Evolutionary conservation across 1,140 invertebrate species (phyloP).

Genomic region (Euglossa dilemma): DNA sequence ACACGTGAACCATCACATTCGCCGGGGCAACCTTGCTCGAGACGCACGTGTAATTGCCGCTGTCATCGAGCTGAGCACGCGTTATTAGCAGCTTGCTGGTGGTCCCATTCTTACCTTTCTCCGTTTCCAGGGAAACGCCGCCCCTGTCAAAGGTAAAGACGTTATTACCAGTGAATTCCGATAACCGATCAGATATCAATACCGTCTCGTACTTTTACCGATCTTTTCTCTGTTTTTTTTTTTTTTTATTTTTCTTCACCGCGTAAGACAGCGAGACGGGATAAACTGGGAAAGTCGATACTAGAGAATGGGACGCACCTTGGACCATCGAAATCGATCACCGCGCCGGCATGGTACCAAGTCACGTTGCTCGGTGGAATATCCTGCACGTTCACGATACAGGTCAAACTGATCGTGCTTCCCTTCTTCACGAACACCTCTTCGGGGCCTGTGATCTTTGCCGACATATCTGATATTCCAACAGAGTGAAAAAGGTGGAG

Average conservation of each 20-base stretch:
- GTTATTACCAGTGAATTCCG: conserved; percentile 30
- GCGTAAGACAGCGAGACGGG: not conserved
- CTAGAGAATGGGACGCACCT: conserved; percentile 67
- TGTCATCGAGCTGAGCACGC: conserved; percentile 90
- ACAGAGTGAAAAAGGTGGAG: not conserved
- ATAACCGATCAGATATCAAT: not conserved
- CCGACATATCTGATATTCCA: conserved; percentile 87
- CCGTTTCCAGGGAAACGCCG: conserved; percentile 94
- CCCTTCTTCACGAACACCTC: conserved; percentile 94
- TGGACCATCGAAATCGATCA: conserved; percentile 93
- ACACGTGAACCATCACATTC: conserved; percentile 92
- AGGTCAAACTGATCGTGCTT: conserved; percentile 93
- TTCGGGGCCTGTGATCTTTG: conserved; percentile 90
- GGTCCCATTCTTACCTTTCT: conserved; percentile 92
- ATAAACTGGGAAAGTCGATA: not conserved
- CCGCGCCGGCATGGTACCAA: conserved; percentile 90
- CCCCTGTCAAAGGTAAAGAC: conserved; percentile 80
- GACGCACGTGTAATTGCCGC: conserved; percentile 93
- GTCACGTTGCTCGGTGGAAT: conserved; percentile 88
- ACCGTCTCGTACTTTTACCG: not conserved
- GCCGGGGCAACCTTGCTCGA: conserved; percentile 93
- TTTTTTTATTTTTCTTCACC: not conserved
- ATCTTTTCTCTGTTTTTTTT: not conserved
- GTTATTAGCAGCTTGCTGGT: conserved; percentile 94
- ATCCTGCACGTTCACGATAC: conserved; percentile 92